These are phyloP conservation scores for Crotalus horridus DNA, from an alignment of 2,113 vertebrate genomes.

Conservation along the genomic window DNA sequence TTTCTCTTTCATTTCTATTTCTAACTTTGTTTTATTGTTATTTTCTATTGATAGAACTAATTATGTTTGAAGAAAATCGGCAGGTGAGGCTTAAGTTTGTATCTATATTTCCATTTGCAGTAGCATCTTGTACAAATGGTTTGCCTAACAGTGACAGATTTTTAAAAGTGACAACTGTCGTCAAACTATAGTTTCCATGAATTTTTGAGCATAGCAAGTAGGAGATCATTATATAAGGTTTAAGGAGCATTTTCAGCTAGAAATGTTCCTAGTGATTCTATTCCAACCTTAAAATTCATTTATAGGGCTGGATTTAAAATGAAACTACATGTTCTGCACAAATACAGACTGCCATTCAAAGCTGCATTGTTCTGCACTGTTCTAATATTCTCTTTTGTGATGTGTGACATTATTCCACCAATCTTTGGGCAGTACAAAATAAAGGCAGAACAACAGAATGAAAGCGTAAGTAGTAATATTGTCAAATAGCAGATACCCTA, in stretches of 20 bases:
- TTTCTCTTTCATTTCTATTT: neutral
- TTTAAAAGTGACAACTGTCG: neutral
- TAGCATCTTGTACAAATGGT: neutral
- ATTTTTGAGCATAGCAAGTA: neutral
- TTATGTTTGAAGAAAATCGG: constrained; percentile 30
- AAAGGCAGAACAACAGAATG: neutral
- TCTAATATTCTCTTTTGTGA: neutral
- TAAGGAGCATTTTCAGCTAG: neutral
- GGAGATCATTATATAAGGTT: neutral
- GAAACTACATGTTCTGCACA: neutral
- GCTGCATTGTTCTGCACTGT: neutral
- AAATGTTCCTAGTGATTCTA: neutral
- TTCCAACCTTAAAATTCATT: neutral
- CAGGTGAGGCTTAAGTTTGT: constrained; percentile 27
- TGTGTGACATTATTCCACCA: neutral
- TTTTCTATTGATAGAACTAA: constrained; percentile 25
- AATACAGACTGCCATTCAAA: neutral
- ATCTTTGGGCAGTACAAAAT: neutral
- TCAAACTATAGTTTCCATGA: neutral
- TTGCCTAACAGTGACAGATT: neutral
- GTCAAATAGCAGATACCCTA: neutral
- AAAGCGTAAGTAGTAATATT: neutral
- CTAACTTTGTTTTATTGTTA: constrained; percentile 39
- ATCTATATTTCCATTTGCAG: constrained; percentile 30
- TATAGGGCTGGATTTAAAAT: neutral